phyloP scores from a whole-genome alignment of 2,888 invertebrate genomes.

The Sclerodermus sp. region DNA sequence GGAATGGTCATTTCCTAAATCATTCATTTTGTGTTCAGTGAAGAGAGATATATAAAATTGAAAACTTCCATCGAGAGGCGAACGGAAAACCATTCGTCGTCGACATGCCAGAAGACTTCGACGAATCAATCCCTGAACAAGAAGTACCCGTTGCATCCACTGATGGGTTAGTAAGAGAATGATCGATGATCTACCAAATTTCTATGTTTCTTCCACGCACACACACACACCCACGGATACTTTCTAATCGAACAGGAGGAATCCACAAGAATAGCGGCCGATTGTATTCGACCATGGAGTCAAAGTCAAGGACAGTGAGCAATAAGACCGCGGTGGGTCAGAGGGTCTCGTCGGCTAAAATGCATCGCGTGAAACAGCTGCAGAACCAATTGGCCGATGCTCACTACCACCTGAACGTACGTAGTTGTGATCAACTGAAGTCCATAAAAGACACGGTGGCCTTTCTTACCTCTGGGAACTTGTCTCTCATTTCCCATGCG shows the following conservation, averaged over 20 bases:
- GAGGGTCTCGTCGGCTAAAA: conserved; percentile 76
- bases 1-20: too few relatives aligned
- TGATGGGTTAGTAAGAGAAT: conserved; percentile 40
- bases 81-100: too few relatives aligned
- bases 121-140: too few relatives aligned
- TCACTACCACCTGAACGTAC: conserved; percentile 75
- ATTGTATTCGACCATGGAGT: conserved; percentile 45
- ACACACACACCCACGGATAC: too few relatives aligned
- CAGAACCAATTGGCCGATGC: conserved; percentile 81
- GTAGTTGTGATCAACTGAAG: conserved; percentile 29
- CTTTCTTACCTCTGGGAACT: conserved; percentile 10
- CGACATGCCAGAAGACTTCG: too few relatives aligned
- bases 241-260: conserved; percentile 14
- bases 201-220: too few relatives aligned
- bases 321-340: conserved; percentile 54
- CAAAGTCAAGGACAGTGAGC: not conserved
- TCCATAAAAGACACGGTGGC: too few relatives aligned
- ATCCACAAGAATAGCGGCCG: conserved; percentile 58
- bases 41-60: too few relatives aligned
- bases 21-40: too few relatives aligned
- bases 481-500: too few relatives aligned
- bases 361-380: conserved; percentile 72
- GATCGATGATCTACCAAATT: not conserved
- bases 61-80: too few relatives aligned
- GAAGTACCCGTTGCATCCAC: conserved; percentile 28